Conservation (phyloP, 30 jellyfish, hydroid and myxozoan species). For the Morbakka virulenta region DNA sequence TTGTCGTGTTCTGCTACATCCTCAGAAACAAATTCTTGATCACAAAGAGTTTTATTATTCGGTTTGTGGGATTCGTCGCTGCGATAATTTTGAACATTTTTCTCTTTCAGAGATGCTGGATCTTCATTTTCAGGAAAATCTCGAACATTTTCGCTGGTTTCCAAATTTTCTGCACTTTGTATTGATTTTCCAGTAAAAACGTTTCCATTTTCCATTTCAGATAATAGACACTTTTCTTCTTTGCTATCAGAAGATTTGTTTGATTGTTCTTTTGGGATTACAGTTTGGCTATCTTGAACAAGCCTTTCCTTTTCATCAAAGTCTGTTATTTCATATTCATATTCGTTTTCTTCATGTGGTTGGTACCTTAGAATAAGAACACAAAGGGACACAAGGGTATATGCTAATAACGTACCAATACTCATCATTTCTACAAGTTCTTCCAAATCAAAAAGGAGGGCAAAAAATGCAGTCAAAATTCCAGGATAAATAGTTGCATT, state of each 20-base stretch:
- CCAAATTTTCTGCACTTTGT: background rate
- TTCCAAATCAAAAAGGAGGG: slow-evolving; percentile 89
- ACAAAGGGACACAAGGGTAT: slow-evolving; percentile 96
- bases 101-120: background rate
- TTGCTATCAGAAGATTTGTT: background rate
- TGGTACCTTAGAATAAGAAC: slow-evolving; percentile 96
- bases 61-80: too few relatives aligned
- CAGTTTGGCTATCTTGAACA: background rate
- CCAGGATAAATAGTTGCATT: slow-evolving; percentile 99
- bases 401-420: slow-evolving; percentile 95
- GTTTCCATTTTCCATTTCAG: background rate
- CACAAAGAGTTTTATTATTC: background rate
- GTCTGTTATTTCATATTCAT: background rate
- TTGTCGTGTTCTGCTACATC: background rate
- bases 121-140: background rate
- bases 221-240: background rate
- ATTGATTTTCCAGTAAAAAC: too few relatives aligned
- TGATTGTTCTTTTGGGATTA: background rate
- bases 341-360: slow-evolving; percentile 81
- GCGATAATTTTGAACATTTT: too few relatives aligned
- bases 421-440: slow-evolving; percentile 99
- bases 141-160: background rate
- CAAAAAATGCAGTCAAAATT: slow-evolving; percentile 94
- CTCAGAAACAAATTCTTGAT: background rate
- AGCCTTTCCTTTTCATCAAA: background rate